Evolutionary conservation across 2,888 invertebrate species (phyloP).

Genomic region (Hoplodrina ambigua): DNA sequence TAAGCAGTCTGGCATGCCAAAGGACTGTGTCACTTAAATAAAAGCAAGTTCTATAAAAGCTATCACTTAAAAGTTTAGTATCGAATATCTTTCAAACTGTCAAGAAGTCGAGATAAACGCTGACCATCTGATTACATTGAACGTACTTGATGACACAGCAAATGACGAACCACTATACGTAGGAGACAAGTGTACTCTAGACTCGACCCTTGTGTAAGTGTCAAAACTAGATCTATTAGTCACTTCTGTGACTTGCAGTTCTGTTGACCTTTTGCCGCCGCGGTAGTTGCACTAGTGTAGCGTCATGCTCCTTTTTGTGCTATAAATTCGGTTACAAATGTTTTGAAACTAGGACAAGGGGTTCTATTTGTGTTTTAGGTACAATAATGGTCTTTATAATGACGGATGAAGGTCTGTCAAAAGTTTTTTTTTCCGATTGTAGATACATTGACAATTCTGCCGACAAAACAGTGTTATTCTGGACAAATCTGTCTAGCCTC

Average conservation of each 20-base stretch:
- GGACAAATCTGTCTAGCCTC: no score
- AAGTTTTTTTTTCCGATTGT: background rate
- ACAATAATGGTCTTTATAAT: background rate
- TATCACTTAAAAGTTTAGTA: background rate
- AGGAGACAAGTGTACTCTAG: conserved; percentile 22
- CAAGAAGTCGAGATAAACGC: conserved; percentile 1
- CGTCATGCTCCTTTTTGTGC: conserved; percentile 48
- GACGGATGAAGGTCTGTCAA: background rate
- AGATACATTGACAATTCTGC: no score
- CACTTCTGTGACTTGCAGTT: conserved; percentile 63
- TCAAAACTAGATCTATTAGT: conserved; percentile 68
- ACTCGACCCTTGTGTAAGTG: conserved; percentile 49
- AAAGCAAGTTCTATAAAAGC: background rate
- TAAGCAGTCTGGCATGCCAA: background rate
- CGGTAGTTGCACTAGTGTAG: conserved; percentile 38
- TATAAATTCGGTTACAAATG: conserved; percentile 36
- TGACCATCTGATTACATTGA: conserved; percentile 21
- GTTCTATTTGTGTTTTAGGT: conserved; percentile 13
- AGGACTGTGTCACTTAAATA: background rate
- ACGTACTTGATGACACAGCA: conserved; percentile 45
- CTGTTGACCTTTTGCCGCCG: conserved; percentile 58
- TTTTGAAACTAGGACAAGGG: conserved; percentile 23
- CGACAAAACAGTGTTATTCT: background rate
- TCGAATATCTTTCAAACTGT: conserved; percentile 8
- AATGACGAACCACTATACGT: conserved; percentile 23